Conservation (phyloP, 2,797 vertebrate genomes). For the Coregonus suidteri region DNA sequence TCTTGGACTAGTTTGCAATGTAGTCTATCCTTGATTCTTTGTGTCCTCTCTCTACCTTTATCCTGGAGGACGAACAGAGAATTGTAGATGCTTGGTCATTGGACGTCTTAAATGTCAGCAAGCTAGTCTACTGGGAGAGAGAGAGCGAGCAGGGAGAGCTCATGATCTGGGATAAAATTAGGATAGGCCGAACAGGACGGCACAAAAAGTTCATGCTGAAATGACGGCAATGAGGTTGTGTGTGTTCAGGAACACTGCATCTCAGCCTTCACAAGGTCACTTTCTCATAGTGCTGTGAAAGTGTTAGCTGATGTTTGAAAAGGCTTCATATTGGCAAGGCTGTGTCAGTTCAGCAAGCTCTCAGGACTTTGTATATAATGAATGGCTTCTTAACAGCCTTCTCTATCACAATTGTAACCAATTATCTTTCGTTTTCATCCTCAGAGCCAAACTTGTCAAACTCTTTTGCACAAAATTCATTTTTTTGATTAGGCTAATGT, state of each 20-base stretch:
- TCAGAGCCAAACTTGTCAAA: neutral
- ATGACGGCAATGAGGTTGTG: neutral
- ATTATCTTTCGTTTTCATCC: constrained; percentile 5
- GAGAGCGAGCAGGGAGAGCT: constrained; percentile 32
- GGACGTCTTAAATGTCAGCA: constrained; percentile 4
- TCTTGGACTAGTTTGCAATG: neutral
- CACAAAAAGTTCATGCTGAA: constrained; percentile 1
- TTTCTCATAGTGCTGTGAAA: neutral
- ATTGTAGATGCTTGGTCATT: constrained; percentile 11
- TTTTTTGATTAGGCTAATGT: neutral
- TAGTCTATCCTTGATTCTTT: neutral
- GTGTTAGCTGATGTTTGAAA: constrained; percentile 2
- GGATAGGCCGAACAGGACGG: neutral
- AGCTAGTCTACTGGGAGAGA: constrained; percentile 29
- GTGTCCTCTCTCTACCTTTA: neutral
- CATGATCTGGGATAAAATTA: constrained; percentile 50
- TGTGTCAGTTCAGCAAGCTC: neutral
- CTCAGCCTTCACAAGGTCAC: constrained; percentile 11
- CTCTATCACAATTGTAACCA: neutral
- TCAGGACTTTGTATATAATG: neutral
- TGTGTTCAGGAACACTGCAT: neutral
- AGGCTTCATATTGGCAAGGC: neutral
- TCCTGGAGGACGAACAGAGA: neutral
- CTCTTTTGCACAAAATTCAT: neutral
- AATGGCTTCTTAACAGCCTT: neutral